Percentiles rank a stretch among this genome's conserved stretches.
These are phyloP conservation scores for Octonoba sinensis DNA, from an alignment of 2,888 invertebrate species.

Conservation along the genomic window DNA sequence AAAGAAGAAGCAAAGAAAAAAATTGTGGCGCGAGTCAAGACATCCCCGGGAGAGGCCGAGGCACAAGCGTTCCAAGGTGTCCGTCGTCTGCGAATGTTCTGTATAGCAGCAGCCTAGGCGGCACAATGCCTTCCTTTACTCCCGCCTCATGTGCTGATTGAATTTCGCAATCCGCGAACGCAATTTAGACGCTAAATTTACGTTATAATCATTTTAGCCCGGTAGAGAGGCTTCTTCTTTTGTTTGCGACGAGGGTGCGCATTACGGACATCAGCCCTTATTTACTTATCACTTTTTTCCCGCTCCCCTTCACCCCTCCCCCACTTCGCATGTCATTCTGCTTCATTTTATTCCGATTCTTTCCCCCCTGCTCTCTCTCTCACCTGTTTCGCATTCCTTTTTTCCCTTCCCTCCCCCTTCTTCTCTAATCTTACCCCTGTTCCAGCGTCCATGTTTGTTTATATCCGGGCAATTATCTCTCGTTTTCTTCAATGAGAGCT, in stretches of 20 bases:
- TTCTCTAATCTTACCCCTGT: slow-evolving; percentile 42
- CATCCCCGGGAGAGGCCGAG: slow-evolving; percentile 4
- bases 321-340: slow-evolving; percentile 37
- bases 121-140: slow-evolving; percentile 26
- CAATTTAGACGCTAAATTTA: slow-evolving; percentile 65
- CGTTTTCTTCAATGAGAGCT: slow-evolving; percentile 26
- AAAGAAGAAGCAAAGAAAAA: slow-evolving; percentile 5
- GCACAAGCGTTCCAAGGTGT: slow-evolving; percentile 17
- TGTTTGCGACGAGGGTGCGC: slow-evolving; percentile 58
- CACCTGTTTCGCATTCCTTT: not conserved
- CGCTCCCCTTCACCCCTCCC: slow-evolving; percentile 5
- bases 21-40: slow-evolving; percentile 5
- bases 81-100: slow-evolving; percentile 55
- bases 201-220: slow-evolving; percentile 65
- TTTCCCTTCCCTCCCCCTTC: not conserved
- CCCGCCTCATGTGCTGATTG: slow-evolving; percentile 59
- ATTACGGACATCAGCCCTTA: slow-evolving; percentile 61
- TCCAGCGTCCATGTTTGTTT: slow-evolving; percentile 43
- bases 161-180: slow-evolving; percentile 65
- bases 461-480: slow-evolving; percentile 55
- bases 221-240: slow-evolving; percentile 40
- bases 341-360: slow-evolving; percentile 4
- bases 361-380: not conserved
- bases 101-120: slow-evolving; percentile 11
- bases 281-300: slow-evolving; percentile 63